Percentiles rank a stretch among this genome's conserved stretches.
Conservation (phyloP, 2,113 vertebrate species). For the Sminthopsis crassicaudata region DNA sequence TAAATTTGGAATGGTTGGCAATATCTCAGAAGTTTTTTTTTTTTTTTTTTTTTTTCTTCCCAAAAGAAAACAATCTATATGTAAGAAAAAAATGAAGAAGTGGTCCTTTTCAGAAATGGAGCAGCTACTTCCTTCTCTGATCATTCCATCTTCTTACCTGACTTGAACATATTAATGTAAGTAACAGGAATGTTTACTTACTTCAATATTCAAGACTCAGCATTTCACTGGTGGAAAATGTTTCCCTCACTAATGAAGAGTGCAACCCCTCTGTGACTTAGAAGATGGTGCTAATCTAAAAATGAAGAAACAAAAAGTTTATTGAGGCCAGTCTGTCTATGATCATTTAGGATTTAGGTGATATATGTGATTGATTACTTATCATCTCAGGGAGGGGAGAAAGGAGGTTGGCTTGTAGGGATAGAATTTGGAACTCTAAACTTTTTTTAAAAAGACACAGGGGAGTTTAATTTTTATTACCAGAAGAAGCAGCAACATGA, state of each 20-base stretch:
- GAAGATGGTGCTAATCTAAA: not conserved
- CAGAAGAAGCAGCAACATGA: no score
- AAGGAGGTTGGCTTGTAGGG: no score
- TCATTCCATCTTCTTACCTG: not conserved
- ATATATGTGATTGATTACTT: no score
- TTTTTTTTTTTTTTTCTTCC: not conserved
- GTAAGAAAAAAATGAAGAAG: not conserved
- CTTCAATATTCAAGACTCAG: not conserved
- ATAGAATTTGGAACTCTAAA: no score
- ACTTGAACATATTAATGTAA: not conserved
- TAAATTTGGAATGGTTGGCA: not conserved
- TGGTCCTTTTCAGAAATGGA: not conserved
- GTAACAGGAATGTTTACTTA: not conserved
- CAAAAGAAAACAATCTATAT: not conserved
- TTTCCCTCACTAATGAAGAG: not conserved
- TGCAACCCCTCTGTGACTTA: not conserved
- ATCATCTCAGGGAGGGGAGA: no score
- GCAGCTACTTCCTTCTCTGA: not conserved
- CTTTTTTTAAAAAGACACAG: no score
- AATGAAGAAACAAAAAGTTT: not conserved
- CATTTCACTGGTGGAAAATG: not conserved
- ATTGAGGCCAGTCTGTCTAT: not conserved
- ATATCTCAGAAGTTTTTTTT: not conserved
- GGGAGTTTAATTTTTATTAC: no score
- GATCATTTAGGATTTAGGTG: no score